Percentiles rank a stretch among this genome's conserved stretches.
Evolutionary conservation across 2,113 vertebrate species (phyloP).

Genomic region (Mixornis gularis): DNA sequence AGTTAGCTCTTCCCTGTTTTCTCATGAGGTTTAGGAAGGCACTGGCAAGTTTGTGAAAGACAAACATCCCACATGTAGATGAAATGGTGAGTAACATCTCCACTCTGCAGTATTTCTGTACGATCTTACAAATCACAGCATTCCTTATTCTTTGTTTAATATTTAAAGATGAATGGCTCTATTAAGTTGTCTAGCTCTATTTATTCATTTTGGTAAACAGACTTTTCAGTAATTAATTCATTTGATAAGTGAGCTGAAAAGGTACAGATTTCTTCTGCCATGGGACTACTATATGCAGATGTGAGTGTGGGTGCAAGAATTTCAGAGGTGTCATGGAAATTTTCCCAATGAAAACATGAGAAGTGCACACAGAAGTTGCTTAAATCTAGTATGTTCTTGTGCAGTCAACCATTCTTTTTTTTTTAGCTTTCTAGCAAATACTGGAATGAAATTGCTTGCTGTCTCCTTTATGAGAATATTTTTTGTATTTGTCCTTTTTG

Average conservation of each 20-base stretch:
- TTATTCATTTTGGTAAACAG: background rate
- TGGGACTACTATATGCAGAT: background rate
- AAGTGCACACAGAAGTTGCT: background rate
- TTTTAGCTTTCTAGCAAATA: background rate
- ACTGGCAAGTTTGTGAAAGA: background rate
- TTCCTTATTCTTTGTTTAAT: background rate
- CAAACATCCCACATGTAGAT: background rate
- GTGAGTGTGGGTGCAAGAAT: background rate
- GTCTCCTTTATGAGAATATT: background rate
- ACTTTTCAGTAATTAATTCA: background rate
- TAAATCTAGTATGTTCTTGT: background rate
- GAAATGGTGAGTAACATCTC: background rate
- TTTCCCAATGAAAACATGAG: background rate
- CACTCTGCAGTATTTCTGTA: background rate
- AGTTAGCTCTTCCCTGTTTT: background rate
- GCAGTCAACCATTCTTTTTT: background rate
- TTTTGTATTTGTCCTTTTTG: background rate
- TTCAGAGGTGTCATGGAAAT: background rate
- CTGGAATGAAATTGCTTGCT: background rate
- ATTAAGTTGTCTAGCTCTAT: background rate
- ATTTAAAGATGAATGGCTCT: background rate
- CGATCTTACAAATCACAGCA: background rate
- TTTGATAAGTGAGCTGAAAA: background rate
- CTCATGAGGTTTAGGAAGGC: background rate
- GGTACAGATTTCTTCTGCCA: background rate